Evolutionary conservation across 2,113 vertebrate genomes (phyloP).

Genomic region (Cathartes aura): DNA sequence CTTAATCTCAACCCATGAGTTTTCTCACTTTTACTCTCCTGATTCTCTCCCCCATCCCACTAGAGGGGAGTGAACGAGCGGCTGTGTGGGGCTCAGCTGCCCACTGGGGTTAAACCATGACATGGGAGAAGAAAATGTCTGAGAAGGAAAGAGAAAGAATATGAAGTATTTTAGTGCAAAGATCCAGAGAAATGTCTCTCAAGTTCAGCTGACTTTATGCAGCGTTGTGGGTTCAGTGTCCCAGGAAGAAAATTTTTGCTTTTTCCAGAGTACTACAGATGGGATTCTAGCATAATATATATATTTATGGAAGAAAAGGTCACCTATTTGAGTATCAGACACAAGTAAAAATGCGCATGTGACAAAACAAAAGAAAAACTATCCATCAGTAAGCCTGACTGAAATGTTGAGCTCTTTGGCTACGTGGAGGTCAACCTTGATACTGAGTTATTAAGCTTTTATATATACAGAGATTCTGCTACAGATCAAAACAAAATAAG

Average conservation of each 20-base stretch:
- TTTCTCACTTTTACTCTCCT: not conserved
- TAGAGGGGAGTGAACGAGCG: rapidly evolving
- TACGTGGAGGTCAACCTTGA: not conserved
- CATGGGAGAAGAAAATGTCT: not conserved
- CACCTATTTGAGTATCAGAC: not conserved
- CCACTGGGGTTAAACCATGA: not conserved
- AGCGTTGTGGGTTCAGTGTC: not conserved
- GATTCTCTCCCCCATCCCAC: not conserved
- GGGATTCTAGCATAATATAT: not conserved
- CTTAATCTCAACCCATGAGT: not conserved
- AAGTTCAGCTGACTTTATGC: not conserved
- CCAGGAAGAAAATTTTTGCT: not conserved
- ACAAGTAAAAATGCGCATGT: not conserved
- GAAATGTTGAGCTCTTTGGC: not conserved
- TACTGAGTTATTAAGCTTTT: not conserved
- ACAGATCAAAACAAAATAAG: not conserved
- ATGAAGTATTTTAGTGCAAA: not conserved
- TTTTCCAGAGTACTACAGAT: not conserved
- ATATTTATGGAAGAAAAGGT: not conserved
- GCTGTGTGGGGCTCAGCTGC: not conserved
- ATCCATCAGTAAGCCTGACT: not conserved
- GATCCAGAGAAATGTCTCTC: not conserved
- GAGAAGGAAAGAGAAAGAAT: not conserved
- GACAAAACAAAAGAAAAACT: not conserved
- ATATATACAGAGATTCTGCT: not conserved